These are phyloP conservation scores for Alviniconcha strummeri DNA, from an alignment of 2,888 invertebrate genomes.

Conservation along the genomic window DNA sequence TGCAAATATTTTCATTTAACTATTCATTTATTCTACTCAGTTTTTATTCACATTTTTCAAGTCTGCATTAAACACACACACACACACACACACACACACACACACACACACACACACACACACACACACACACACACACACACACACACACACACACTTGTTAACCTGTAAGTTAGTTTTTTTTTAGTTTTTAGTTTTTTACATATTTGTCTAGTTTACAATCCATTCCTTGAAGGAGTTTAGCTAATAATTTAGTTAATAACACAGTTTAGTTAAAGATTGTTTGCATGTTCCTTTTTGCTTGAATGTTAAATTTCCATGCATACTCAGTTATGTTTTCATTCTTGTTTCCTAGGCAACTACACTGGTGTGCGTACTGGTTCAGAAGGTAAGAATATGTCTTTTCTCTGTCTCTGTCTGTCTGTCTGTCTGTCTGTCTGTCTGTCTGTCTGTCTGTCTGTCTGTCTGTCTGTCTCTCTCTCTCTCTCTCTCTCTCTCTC, in stretches of 20 bases:
- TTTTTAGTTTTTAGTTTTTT: no score
- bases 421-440: background rate
- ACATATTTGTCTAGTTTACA: no score
- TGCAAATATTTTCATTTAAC: no score
- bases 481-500: background rate
- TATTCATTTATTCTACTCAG: no score
- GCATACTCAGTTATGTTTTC: background rate
- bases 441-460: slow-evolving; percentile 5
- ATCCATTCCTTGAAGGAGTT: no score
- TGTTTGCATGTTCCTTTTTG: background rate
- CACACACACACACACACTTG: slow-evolving; percentile 1
- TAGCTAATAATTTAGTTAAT: no score
- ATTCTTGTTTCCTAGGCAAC: background rate
- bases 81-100: background rate
- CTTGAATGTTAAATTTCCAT: background rate
- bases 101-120: background rate
- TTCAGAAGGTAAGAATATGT: slow-evolving; percentile 8
- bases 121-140: slow-evolving; percentile 9
- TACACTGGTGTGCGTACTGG: background rate
- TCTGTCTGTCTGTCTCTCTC: background rate
- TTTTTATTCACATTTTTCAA: no score
- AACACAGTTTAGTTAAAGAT: no score
- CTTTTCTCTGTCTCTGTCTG: background rate
- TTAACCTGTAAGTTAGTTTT: no score
- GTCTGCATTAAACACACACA: background rate